phyloP scores from a whole-genome alignment of 1,140 invertebrate species.

The Anagrus nilaparvatae region DNA sequence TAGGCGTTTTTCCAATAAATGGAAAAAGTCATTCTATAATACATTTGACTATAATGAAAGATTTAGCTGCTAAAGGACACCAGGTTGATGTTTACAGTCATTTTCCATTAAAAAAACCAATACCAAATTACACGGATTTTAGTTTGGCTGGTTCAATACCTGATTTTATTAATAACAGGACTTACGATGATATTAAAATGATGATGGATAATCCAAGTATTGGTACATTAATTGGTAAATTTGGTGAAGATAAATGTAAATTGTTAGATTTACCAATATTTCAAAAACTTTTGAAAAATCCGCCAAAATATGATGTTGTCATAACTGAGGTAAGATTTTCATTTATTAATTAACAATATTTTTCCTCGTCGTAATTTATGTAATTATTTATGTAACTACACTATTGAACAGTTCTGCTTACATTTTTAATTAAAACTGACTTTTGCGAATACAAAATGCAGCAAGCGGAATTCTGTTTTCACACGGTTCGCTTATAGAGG shows the following conservation, averaged over 20 bases:
- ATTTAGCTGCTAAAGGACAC: conserved; percentile 40
- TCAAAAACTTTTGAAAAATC: conserved; percentile 13
- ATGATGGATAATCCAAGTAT: too few species aligned
- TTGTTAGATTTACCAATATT: conserved; percentile 15
- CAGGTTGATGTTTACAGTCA: conserved; percentile 33
- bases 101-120: conserved; percentile 20
- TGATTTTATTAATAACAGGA: conserved; percentile 16
- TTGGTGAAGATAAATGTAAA: conserved; percentile 15
- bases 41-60: conserved; percentile 40
- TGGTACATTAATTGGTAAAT: too few species aligned
- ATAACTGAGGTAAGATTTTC: conserved; percentile 18
- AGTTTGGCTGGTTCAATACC: too few species aligned
- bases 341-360: too few species aligned
- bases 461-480: too few species aligned
- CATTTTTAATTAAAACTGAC: too few species aligned
- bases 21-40: conserved; percentile 47
- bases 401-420: too few species aligned
- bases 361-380: too few species aligned
- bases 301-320: conserved; percentile 14
- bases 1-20: conserved; percentile 39
- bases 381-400: too few species aligned
- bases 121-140: conserved; percentile 35
- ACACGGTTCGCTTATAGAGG: too few species aligned
- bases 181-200: background rate
- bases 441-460: too few species aligned